Evolutionary conservation across 2,797 vertebrate species (phyloP).

Genomic region (Capromys pilorides): DNA sequence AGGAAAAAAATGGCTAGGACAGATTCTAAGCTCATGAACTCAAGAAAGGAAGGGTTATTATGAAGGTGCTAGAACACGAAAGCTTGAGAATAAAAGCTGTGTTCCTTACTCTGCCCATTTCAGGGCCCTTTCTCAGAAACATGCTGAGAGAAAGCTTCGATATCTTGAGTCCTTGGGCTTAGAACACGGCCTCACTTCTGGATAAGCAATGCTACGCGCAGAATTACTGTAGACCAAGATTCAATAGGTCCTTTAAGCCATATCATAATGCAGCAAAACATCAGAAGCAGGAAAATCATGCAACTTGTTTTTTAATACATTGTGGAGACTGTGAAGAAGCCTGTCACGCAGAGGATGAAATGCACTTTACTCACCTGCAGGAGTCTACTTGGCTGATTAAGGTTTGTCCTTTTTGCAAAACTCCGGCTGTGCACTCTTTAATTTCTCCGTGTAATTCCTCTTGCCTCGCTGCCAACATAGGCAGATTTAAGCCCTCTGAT

Average conservation of each 20-base stretch:
- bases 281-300: conserved; percentile 6
- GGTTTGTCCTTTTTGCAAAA: conserved; percentile 86
- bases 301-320: conserved; percentile 58
- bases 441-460: conserved; percentile 85
- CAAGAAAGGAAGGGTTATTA: background rate
- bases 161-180: background rate
- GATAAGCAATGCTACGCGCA: conserved; percentile 20
- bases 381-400: conserved; percentile 86
- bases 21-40: background rate
- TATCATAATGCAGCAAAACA: conserved; percentile 49
- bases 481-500: conserved; percentile 83
- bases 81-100: background rate
- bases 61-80: background rate
- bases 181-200: conserved; percentile 22
- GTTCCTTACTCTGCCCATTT: background rate
- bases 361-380: conserved; percentile 85
- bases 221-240: conserved; percentile 33
- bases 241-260: conserved; percentile 54
- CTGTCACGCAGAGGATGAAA: conserved; percentile 4
- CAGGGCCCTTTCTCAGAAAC: background rate
- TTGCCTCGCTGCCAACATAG: conserved; percentile 84
- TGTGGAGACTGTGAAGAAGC: conserved; percentile 53
- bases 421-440: conserved; percentile 82
- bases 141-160: background rate
- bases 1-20: background rate